phyloP scores from a whole-genome alignment of 2,888 invertebrate genomes.

The Sipha maydis region DNA sequence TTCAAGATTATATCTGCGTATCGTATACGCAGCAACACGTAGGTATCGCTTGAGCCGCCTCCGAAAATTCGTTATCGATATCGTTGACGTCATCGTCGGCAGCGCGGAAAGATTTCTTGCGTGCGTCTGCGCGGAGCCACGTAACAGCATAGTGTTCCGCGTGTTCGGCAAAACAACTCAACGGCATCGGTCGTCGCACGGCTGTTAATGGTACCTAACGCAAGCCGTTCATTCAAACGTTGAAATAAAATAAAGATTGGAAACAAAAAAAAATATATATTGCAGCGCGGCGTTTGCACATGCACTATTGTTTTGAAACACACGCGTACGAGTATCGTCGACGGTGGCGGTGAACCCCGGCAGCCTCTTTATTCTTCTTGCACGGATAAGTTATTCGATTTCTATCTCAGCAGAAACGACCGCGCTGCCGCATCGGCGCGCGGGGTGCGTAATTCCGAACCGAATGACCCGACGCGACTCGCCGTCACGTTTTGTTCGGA shows the following conservation, averaged over 20 bases:
- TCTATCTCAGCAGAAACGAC: slow-evolving; percentile 16
- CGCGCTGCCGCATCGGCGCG: neutral
- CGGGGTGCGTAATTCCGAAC: slow-evolving; percentile 23
- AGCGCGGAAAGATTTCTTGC: too few species aligned
- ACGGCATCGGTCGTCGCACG: too few species aligned
- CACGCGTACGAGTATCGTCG: slow-evolving; percentile 1
- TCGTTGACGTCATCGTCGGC: too few species aligned
- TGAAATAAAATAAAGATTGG: too few species aligned
- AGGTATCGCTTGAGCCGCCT: too few species aligned
- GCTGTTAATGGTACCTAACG: too few species aligned
- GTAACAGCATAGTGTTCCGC: too few species aligned
- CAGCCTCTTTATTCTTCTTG: slow-evolving; percentile 32
- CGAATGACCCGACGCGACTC: slow-evolving; percentile 35
- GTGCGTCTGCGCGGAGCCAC: too few species aligned
- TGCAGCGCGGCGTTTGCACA: neutral
- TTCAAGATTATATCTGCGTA: neutral
- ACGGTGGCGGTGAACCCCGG: slow-evolving; percentile 38
- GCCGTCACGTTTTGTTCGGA: slow-evolving; percentile 58
- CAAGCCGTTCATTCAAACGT: too few species aligned
- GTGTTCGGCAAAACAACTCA: too few species aligned
- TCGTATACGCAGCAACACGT: too few species aligned
- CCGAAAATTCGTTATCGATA: too few species aligned
- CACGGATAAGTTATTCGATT: slow-evolving; percentile 46
- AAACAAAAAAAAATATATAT: neutral
- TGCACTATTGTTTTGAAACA: neutral